Conservation (phyloP, 2,113 vertebrate genomes). For the Catharus fuscescens region DNA sequence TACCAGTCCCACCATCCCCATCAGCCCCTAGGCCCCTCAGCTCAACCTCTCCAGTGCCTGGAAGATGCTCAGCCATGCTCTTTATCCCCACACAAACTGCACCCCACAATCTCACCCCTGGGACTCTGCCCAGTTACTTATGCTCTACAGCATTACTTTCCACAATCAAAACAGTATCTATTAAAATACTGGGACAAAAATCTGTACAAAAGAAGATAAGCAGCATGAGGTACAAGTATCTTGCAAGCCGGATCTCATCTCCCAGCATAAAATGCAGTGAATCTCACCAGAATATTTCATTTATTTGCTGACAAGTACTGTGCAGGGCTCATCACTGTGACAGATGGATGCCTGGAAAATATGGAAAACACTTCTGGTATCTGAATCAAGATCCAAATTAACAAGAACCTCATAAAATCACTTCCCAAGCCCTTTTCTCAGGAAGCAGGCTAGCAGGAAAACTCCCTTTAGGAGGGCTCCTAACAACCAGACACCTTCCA, state of each 20-base stretch:
- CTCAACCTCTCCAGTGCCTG: background rate
- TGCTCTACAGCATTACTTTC: background rate
- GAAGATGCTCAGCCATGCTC: background rate
- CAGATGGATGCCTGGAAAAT: slow-evolving; percentile 62
- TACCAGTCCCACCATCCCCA: background rate
- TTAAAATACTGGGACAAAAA: slow-evolving; percentile 29
- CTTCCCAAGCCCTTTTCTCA: background rate
- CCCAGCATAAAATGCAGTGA: slow-evolving; percentile 1
- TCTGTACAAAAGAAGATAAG: slow-evolving; percentile 21
- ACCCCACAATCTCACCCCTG: background rate
- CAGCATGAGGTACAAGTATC: background rate
- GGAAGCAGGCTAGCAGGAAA: background rate
- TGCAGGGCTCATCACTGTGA: slow-evolving; percentile 37
- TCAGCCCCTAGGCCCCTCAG: fast-evolving
- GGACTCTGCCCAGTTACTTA: background rate
- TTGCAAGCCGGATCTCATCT: slow-evolving; percentile 16
- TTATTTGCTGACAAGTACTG: slow-evolving; percentile 65
- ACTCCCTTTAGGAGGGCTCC: background rate
- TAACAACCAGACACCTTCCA: background rate
- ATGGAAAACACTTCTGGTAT: slow-evolving; percentile 65
- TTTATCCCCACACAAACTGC: background rate
- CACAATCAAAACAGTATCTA: background rate
- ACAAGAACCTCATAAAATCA: slow-evolving; percentile 21
- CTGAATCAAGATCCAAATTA: slow-evolving; percentile 60
- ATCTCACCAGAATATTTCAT: slow-evolving; percentile 55